Evolutionary conservation across 2,797 vertebrate genomes (phyloP).

Genomic region (Urophycis tenuis): DNA sequence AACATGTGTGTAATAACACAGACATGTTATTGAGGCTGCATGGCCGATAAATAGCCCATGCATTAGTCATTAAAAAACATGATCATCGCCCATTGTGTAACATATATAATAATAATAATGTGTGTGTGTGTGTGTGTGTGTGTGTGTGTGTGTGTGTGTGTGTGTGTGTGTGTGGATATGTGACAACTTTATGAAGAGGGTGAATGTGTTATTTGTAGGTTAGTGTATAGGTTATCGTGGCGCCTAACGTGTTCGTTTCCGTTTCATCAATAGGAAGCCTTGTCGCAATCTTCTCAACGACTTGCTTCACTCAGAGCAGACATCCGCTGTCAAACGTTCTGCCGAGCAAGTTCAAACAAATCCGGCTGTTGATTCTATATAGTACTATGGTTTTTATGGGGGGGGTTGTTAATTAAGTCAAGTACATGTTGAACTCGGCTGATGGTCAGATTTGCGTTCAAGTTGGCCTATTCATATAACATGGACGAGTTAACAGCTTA

Average conservation of each 20-base stretch:
- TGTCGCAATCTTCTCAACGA: not conserved
- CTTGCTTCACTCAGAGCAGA: not conserved
- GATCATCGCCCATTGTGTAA: not conserved
- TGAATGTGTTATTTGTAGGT: slow-evolving; percentile 28
- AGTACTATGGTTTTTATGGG: too few relatives aligned
- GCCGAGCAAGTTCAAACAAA: not conserved
- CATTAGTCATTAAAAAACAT: not conserved
- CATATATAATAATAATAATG: not conserved
- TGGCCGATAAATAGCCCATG: not conserved
- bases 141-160: slow-evolving; percentile 1
- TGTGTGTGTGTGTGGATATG: not conserved
- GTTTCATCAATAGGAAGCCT: not conserved
- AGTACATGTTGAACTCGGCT: not conserved
- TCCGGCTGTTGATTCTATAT: not conserved
- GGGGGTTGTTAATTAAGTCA: not conserved
- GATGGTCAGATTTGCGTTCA: not conserved
- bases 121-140: not conserved
- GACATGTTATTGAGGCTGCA: too few relatives aligned
- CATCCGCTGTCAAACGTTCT: not conserved
- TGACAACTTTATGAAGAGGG: slow-evolving; percentile 20
- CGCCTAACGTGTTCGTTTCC: not conserved
- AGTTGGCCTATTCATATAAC: slow-evolving; percentile 27
- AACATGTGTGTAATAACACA: not conserved
- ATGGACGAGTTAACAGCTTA: slow-evolving; percentile 19
- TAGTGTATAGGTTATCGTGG: slow-evolving; percentile 12